A percentile compares a stretch with the other conserved stretches of the same genome.
phyloP scores from a whole-genome alignment of 53 echinoderm and acorn worm genomes.

The Luidia sarsii region DNA sequence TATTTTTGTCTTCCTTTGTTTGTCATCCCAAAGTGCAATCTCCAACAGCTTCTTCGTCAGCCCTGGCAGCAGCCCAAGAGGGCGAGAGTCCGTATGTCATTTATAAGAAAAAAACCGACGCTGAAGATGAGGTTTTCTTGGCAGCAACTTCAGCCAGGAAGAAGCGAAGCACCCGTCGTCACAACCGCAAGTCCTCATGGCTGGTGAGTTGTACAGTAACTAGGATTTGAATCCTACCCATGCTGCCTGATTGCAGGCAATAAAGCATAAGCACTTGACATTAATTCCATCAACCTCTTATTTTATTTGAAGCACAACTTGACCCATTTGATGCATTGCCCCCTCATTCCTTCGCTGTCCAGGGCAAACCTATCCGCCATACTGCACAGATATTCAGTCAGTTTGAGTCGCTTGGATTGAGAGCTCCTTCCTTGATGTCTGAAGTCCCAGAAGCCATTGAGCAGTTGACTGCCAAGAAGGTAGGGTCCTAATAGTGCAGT shows the following conservation, averaged over 20 bases:
- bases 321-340: no score
- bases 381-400: slow-evolving; percentile 77
- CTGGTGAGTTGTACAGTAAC: slow-evolving; percentile 62
- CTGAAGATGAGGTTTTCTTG: slow-evolving; percentile 72
- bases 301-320: no score
- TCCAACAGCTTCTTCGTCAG: slow-evolving; percentile 20
- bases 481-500: no score
- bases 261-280: no score
- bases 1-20: not conserved
- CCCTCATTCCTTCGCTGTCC: no score
- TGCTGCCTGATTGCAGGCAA: no score
- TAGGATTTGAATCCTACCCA: no score
- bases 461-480: slow-evolving; percentile 72
- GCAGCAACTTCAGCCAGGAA: slow-evolving; percentile 59
- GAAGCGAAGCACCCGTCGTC: slow-evolving; percentile 58
- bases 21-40: slow-evolving; percentile 53
- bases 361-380: slow-evolving; percentile 85
- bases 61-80: slow-evolving; percentile 39
- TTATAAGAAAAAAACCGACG: slow-evolving; percentile 77
- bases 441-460: slow-evolving; percentile 70
- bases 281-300: no score
- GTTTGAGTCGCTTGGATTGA: slow-evolving; percentile 70
- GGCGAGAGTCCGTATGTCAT: slow-evolving; percentile 62
- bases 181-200: slow-evolving; percentile 59
- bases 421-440: slow-evolving; percentile 72